These are phyloP conservation scores for Chiroxiphia lanceolata DNA, from an alignment of 2,797 vertebrate species.

Conservation along the genomic window DNA sequence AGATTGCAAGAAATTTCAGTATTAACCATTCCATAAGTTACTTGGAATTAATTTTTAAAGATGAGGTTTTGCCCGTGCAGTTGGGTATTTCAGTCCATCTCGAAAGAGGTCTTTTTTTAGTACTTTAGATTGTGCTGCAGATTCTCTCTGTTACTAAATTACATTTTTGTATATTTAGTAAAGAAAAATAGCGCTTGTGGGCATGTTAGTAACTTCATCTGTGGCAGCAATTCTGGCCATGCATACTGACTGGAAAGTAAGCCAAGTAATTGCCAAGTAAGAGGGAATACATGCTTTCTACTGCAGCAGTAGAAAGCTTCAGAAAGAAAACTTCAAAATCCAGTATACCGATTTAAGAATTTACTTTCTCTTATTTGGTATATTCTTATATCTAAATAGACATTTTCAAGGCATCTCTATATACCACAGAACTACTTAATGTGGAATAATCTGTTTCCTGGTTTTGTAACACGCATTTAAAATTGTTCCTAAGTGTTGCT, in stretches of 20 bases:
- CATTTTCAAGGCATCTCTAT: neutral
- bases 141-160: slow-evolving; percentile 56
- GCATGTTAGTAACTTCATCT: neutral
- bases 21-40: neutral
- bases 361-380: neutral
- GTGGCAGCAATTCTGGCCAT: neutral
- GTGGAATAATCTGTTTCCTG: neutral
- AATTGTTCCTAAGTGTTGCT: neutral
- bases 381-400: neutral
- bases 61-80: neutral
- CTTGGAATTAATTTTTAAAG: neutral
- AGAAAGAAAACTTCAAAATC: no score
- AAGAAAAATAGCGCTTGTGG: neutral
- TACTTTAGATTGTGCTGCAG: neutral
- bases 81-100: neutral
- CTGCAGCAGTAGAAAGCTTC: no score
- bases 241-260: neutral
- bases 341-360: slow-evolving; percentile 16
- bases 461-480: neutral
- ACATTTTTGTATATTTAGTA: slow-evolving; percentile 13
- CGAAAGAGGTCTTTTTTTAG: neutral
- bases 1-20: neutral
- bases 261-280: neutral
- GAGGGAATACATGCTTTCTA: slow-evolving; percentile 21
- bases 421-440: neutral